A percentile compares a stretch with the other conserved stretches of the same genome.
Conservation (phyloP, 2,113 vertebrate genomes). For the Rattus norvegicus region GRCr8 NC_086022.1:145531001-145531500, state of each 20-base stretch:
- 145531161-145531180: background rate
- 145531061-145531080: background rate
- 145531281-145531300: background rate
- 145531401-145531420: background rate
- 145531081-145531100: background rate
- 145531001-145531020: background rate
- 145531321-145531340: no score
- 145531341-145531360: background rate
- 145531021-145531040: background rate
- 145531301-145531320: no score
- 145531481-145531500: background rate
- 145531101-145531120: background rate
- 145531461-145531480: background rate
- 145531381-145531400: background rate
- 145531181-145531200: background rate
- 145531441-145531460: background rate
- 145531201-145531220: background rate
- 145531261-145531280: background rate
- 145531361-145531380: no score
- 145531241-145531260: background rate
- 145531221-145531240: background rate
- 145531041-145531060: background rate
- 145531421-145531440: background rate
- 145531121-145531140: background rate
- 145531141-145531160: background rate